Evolutionary conservation across 2,113 vertebrate species (phyloP).

Genomic region (Egretta garzetta): DNA sequence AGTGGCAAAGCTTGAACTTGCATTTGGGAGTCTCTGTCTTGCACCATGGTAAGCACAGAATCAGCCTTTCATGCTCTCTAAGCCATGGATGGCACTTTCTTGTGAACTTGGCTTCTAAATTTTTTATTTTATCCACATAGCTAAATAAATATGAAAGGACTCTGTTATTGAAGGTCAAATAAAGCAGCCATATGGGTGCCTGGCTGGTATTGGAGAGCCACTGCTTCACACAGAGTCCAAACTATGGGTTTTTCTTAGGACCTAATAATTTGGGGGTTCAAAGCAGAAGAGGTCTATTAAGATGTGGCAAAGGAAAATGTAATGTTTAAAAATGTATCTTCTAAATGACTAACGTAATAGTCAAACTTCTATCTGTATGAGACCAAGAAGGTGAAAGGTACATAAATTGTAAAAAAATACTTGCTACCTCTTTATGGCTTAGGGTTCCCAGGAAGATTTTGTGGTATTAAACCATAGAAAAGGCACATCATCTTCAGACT

Average conservation of each 20-base stretch:
- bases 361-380: background rate
- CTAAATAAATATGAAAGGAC: background rate
- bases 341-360: background rate
- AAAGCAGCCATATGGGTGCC: background rate
- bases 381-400: background rate
- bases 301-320: background rate
- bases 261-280: background rate
- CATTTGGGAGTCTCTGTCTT: background rate
- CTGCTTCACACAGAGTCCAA: background rate
- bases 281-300: background rate
- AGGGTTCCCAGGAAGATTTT: background rate
- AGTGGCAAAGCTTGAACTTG: background rate
- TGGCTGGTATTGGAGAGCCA: background rate
- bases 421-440: background rate
- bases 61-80: background rate
- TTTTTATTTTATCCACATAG: background rate
- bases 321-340: background rate
- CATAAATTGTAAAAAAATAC: background rate
- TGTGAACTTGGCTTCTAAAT: background rate
- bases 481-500: background rate
- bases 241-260: fast-evolving
- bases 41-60: background rate
- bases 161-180: background rate
- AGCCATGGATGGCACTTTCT: background rate
- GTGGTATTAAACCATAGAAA: background rate